Evolutionary conservation across 35 echinoderm and acorn worm genomes (phyloP), one percentile per base, ranked within the genome.

Genomic region (Ophioderma brevispina): DNA sequence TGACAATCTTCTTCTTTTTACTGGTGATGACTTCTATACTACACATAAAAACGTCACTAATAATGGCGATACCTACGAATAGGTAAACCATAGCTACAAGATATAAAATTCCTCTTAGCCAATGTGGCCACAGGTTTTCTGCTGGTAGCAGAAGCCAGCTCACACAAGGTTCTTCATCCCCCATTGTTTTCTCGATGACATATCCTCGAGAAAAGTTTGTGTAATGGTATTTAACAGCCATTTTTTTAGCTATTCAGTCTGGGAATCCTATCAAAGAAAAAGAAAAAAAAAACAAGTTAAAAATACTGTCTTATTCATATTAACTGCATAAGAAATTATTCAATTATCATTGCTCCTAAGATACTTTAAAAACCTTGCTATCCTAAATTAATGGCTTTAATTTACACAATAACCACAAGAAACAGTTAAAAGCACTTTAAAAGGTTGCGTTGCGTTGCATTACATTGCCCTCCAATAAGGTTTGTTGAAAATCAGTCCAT

Each of bases 1-100:
- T 81, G 76, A 95, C 80, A 40, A 98, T 89, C 34, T 93, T 98
- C 75, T 86, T 92, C 84, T 92, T 85, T 87, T 98, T 95, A 70
- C 96, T 98, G 23, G 96, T 98, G 78, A 98, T 98, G 0, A 98
- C 87, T 84, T 98, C 96, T 28, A 98, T 98, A 79, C 96, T 98
- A 25, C 96, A 98, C 96, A 98, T 98, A 52, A 98, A 98, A 43
- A 98, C 88, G 39, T 98, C 96, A 50, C 96, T 98, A 18, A 98
- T 84, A 50, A 98, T 98, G 31, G 96, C 96, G 32, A 98, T 93
- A 0, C 96, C 96, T 25, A 98, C 85, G 75, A 98, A 98, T 23
- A 98, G 33, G 40, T 98, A 98, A 19, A 93, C 23, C 96, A 98
- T 93, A 0, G 96, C 93, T 0, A 81, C 35, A 6, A 98, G 80